A percentile compares a stretch with the other conserved stretches of the same genome.
These are phyloP conservation scores for Eupelmus urozonus DNA, from an alignment of 2,888 invertebrate genomes.

Conservation along the genomic window DNA sequence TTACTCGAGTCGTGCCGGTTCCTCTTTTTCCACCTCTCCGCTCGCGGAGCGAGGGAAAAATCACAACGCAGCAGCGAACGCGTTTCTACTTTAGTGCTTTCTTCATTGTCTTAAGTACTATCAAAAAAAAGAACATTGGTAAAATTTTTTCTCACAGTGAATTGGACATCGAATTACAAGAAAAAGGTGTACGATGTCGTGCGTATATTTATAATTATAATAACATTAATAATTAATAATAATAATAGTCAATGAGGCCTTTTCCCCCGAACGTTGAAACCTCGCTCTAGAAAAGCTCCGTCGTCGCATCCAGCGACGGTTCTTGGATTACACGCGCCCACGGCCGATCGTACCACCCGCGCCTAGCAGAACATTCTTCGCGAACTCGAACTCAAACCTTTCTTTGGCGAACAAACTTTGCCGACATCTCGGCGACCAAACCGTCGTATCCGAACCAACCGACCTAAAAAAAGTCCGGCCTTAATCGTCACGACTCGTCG, in stretches of 20 bases:
- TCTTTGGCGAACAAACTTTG: not conserved
- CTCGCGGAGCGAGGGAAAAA: constrained; percentile 19
- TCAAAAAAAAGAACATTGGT: constrained; percentile 34
- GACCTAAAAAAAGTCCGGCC: too few species aligned
- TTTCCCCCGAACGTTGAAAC: constrained; percentile 28
- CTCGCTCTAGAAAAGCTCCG: constrained; percentile 1
- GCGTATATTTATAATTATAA: not conserved
- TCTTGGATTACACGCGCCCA: not conserved
- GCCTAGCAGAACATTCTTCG: not conserved
- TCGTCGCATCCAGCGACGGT: constrained; percentile 21
- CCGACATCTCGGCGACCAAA: too few species aligned
- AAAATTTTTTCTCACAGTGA: constrained; percentile 20
- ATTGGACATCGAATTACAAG: not conserved
- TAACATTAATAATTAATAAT: constrained; percentile 13
- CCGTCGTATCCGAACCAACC: too few species aligned
- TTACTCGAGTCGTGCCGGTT: not conserved
- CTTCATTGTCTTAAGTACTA: constrained; percentile 35
- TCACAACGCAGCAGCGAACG: constrained; percentile 20
- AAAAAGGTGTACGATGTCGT: constrained; percentile 6
- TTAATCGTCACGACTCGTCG: too few species aligned
- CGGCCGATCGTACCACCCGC: not conserved
- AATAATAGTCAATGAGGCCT: constrained; percentile 45
- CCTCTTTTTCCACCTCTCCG: not conserved
- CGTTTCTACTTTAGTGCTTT: constrained; percentile 48
- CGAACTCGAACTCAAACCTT: constrained; percentile 2